These are phyloP conservation scores for Oscheius onirici DNA, from an alignment of 2,888 invertebrate genomes.

Conservation along the genomic window DNA sequence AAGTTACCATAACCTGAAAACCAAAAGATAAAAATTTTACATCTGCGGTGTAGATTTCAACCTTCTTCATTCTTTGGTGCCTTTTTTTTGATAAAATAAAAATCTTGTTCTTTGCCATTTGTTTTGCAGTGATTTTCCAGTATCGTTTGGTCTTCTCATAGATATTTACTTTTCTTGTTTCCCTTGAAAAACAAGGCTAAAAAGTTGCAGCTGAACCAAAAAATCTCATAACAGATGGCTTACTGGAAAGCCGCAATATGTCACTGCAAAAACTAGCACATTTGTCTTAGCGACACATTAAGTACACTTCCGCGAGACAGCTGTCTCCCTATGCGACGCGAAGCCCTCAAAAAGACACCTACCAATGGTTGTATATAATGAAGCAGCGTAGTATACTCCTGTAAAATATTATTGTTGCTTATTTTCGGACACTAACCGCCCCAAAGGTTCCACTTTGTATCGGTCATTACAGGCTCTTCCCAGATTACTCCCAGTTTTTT, in stretches of 20 bases:
- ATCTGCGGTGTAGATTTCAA: too few relatives aligned
- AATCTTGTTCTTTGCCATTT: too few relatives aligned
- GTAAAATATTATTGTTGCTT: too few relatives aligned
- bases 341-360: slow-evolving; percentile 4
- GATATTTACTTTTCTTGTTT: too few relatives aligned
- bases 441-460: slow-evolving; percentile 61
- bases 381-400: slow-evolving; percentile 59
- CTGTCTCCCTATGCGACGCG: slow-evolving; percentile 6
- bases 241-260: not conserved
- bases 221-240: too few relatives aligned
- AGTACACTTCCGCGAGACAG: slow-evolving; percentile 10
- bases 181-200: too few relatives aligned
- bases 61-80: too few relatives aligned
- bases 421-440: slow-evolving; percentile 39
- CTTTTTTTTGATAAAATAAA: too few relatives aligned
- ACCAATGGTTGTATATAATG: slow-evolving; percentile 65
- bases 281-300: slow-evolving; percentile 25
- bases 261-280: slow-evolving; percentile 10
- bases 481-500: slow-evolving; percentile 48
- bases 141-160: too few relatives aligned
- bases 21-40: too few relatives aligned
- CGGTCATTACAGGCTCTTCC: slow-evolving; percentile 46
- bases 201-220: too few relatives aligned
- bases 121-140: too few relatives aligned
- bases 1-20: slow-evolving; percentile 60